These are phyloP conservation scores for Catamblyrhynchus diadema DNA, from an alignment of 2,797 vertebrate species.

Conservation along the genomic window DNA sequence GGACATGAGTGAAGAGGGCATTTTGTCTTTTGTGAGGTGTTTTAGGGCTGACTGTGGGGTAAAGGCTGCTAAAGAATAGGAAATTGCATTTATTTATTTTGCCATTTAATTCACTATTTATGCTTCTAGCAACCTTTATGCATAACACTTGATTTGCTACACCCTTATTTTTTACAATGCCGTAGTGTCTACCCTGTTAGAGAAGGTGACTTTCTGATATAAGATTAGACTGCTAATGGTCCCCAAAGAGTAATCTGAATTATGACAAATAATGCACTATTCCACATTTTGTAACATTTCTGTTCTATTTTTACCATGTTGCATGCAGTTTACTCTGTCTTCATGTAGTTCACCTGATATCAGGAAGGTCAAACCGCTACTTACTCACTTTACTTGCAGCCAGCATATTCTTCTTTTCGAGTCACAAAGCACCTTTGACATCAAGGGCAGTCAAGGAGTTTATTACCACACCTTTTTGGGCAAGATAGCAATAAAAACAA, in stretches of 20 bases:
- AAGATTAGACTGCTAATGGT: not conserved
- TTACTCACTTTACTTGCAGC: conserved; percentile 55
- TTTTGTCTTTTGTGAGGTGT: conserved; percentile 61
- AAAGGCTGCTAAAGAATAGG: not conserved
- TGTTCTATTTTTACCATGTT: conserved; percentile 42
- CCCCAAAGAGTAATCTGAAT: conserved; percentile 47
- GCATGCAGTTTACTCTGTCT: conserved; percentile 44
- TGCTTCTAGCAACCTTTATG: not conserved
- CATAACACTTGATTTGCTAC: not conserved
- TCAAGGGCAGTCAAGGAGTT: conserved; percentile 65
- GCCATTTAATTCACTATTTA: not conserved
- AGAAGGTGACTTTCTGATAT: conserved; percentile 19
- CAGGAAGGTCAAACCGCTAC: conserved; percentile 67
- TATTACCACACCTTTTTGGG: conserved; percentile 36
- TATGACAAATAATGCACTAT: conserved; percentile 15
- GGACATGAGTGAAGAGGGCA: conserved; percentile 64
- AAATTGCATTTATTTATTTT: conserved; percentile 25
- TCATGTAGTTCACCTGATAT: conserved; percentile 29
- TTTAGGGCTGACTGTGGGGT: conserved; percentile 37
- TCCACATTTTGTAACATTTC: conserved; percentile 17
- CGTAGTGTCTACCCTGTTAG: not conserved
- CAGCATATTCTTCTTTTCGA: conserved; percentile 62
- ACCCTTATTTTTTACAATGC: not conserved
- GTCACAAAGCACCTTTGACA: conserved; percentile 72
- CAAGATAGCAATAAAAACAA: conserved; percentile 27